Base-by-base conservation (phyloP, 2,888 invertebrate species). In the Latheticus oryzae region DNA sequence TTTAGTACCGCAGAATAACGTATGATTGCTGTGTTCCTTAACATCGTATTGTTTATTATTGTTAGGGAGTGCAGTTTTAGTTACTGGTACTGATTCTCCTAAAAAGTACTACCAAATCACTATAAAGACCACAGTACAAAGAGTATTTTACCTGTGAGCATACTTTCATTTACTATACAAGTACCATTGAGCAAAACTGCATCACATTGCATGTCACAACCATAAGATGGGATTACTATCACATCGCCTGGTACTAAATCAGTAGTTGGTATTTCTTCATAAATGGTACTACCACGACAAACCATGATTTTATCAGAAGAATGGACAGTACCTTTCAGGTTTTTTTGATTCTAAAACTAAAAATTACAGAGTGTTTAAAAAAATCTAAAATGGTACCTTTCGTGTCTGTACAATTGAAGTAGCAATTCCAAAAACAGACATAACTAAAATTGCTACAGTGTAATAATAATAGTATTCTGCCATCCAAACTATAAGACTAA, bases 81-180 rank as follows among this genome's bases (percentile, higher is more conserved):
- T 43, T 93, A 74, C 65, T 7, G 74, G 74, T 3, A 74, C 74
- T 2, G 73, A 73, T 64, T 74, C 74, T n/a, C 74, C 74, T 74
- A 38, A 35, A 68, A 65, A 37, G 33, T 5, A 21, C 15, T 35
- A 19, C 21, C 9, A 43, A 8, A 11, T 19, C 19, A 28, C 16
- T 26, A 8, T 17, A 28, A 43, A 1, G 21, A 21, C 21, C 5
- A 11, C 30, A 5, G n/a, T 23, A 4, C 1, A 13, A 5, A 9
- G 24, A 9, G 19, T 61, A 70, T 70, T 90, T 11, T 50, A 50
- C 93, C 93, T 60, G 97, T 97, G 0, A 97, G 85, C 95, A 96
- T 96, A 68, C 95, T 93, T 81, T 97, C 97, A 73, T 97, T 96
- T 7, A 97, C 85, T 55, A 97, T 93, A 60, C 94, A 95, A 60